Base-by-base conservation (phyloP, 1,140 invertebrate genomes). In the Macrotrachela quadricornifera region DNA sequence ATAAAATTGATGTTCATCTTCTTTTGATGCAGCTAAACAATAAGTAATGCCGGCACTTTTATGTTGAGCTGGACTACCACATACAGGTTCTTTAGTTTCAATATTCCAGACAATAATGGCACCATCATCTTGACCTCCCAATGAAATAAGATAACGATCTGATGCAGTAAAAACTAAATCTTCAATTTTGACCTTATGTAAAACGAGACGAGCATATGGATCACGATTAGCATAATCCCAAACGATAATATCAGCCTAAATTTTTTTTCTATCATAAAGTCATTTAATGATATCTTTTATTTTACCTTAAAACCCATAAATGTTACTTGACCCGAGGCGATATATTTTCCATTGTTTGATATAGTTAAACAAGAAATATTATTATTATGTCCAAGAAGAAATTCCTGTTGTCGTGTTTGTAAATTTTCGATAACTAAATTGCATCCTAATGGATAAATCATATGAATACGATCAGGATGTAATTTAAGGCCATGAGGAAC, bases 121-220 rank as follows among this genome's bases (percentile, higher is more conserved):
- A 18, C 83, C 81, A 67, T 86, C 85, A 66, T 92, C 86, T 57
- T 78, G 75, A 1, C 86, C 86, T 14, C 86, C 86, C 38, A 90
- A 72, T 3, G 82, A 84, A 39, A 85, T 76, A 49, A 88, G 70
- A 64, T 79, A 87, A 44, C 75, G 74, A 56, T 83, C 82, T 64
- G 83, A 77, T 21, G 75, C 73, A 0, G 84, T 82, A 64, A 91
- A 88, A 14, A 75, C 74, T 12, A 90, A 69, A 11, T 80, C 76
- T 70, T 87, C 80, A 0, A 90, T 78, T 46, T 82, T 77, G 16
- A 79, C 79, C 73, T 85, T 86, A 65, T 92, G 86, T 12, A 84
- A 69, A 64, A 81, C 78, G 65, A 87, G 77, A 49, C 75, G 77
- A 0, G 75, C 72, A 43, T 80, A 65, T 45, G 78, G 64, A 38